These are phyloP conservation scores for Gyps fulvus DNA, from an alignment of 2,113 vertebrate species.

Conservation along the genomic window DNA sequence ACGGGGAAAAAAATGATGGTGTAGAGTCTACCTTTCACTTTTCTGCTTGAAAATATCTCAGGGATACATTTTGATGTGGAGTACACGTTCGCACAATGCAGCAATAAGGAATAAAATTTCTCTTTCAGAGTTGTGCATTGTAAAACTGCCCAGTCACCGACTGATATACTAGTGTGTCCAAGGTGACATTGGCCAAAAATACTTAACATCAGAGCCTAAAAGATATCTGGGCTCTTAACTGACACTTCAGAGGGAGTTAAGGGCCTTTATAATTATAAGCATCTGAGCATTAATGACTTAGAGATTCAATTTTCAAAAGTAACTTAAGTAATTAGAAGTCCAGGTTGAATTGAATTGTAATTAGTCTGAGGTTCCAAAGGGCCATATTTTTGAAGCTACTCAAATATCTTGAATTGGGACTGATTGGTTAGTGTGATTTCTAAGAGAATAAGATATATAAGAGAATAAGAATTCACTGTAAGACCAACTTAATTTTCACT, in stretches of 20 bases:
- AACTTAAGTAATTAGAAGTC: constrained; percentile 1
- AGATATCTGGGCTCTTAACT: neutral
- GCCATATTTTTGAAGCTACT: neutral
- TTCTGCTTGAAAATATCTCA: neutral
- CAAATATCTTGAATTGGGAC: neutral
- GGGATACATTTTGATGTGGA: neutral
- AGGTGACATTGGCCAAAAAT: neutral
- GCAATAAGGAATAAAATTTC: neutral
- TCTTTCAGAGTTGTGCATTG: neutral
- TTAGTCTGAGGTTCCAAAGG: neutral
- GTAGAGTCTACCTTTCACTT: neutral
- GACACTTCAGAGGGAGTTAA: neutral
- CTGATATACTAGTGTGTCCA: neutral
- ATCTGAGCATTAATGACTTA: neutral
- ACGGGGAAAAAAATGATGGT: accelerated
- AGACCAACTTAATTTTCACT: neutral
- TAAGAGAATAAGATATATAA: neutral
- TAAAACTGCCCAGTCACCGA: neutral
- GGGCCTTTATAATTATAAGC: neutral
- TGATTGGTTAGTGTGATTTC: neutral
- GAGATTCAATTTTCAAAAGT: neutral
- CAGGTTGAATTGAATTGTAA: neutral
- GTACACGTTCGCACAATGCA: neutral
- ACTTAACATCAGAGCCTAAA: neutral
- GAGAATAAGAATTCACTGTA: neutral